A percentile compares a stretch with the other conserved stretches of the same genome.
Evolutionary conservation across 1,140 invertebrate species (phyloP).

Genomic region (Gryon sp.): DNA sequence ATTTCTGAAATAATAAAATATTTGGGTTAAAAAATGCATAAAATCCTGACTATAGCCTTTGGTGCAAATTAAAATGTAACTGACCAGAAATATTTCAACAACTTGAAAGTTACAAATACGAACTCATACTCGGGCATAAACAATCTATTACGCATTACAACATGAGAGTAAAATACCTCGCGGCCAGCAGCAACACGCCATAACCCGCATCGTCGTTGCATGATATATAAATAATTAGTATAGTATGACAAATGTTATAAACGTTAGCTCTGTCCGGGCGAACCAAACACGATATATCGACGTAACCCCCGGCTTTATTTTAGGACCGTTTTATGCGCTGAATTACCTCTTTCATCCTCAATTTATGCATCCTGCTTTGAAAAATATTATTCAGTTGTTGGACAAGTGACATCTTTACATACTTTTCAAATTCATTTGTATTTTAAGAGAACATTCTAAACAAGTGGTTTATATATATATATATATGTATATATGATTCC

Average conservation of each 20-base stretch:
- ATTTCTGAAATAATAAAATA: too few species aligned
- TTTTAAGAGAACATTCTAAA: constrained; percentile 20
- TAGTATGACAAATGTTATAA: constrained; percentile 70
- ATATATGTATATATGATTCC: constrained; percentile 23
- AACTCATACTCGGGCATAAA: constrained; percentile 15
- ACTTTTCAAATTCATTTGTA: constrained; percentile 35
- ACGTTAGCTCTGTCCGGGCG: constrained; percentile 64
- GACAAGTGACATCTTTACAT: constrained; percentile 42
- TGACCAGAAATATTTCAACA: constrained; percentile 3
- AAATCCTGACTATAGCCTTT: background rate
- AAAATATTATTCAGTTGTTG: constrained; percentile 52
- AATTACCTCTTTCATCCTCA: constrained; percentile 69
- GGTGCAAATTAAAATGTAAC: constrained; percentile 11
- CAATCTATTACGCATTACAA: constrained; percentile 44
- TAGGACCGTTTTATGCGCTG: constrained; percentile 69
- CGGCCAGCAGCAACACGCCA: constrained; percentile 52
- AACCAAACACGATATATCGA: constrained; percentile 69
- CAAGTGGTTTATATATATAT: constrained; percentile 24
- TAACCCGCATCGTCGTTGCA: constrained; percentile 44
- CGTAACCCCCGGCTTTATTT: constrained; percentile 72
- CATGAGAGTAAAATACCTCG: constrained; percentile 67
- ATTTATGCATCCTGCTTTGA: constrained; percentile 71
- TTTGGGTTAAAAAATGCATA: background rate
- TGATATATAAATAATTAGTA: constrained; percentile 77
- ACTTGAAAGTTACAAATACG: background rate